A percentile compares a stretch with the other conserved stretches of the same genome.
These are phyloP conservation scores for Poicephalus gulielmi DNA, from an alignment of 2,113 vertebrate genomes.

Conservation along the genomic window DNA sequence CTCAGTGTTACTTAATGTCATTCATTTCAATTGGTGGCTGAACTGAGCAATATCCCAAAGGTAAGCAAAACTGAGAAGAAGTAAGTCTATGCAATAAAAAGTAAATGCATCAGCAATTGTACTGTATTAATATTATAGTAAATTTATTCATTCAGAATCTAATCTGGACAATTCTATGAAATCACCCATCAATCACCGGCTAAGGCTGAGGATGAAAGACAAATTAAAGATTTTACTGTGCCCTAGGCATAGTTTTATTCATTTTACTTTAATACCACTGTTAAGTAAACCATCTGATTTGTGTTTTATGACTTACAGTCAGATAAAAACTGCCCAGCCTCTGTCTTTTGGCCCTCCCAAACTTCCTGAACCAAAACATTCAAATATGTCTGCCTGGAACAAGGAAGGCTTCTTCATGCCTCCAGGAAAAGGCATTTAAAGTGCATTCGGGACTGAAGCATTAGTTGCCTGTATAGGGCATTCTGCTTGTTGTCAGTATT, in stretches of 20 bases:
- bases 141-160: conserved; percentile 61
- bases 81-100: conserved; percentile 12
- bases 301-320: conserved; percentile 56
- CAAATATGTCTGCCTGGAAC: neutral
- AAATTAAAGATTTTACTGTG: conserved; percentile 72
- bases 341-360: neutral
- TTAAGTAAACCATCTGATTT: conserved; percentile 71
- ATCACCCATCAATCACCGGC: conserved; percentile 62
- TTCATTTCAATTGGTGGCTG: neutral
- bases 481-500: neutral
- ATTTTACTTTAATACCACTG: conserved; percentile 67
- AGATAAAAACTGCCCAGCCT: conserved; percentile 36
- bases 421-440: neutral
- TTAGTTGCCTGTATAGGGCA: neutral
- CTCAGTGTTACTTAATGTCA: neutral
- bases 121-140: conserved; percentile 44
- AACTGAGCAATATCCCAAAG: neutral
- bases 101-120: conserved; percentile 27
- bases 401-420: neutral
- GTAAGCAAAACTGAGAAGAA: neutral
- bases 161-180: conserved; percentile 64
- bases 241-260: conserved; percentile 62
- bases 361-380: neutral
- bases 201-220: conserved; percentile 52
- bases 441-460: neutral